Percentiles rank a stretch among this genome's conserved stretches.
phyloP scores from a whole-genome alignment of 2,888 invertebrate genomes.

The Pollenia angustigena region DNA sequence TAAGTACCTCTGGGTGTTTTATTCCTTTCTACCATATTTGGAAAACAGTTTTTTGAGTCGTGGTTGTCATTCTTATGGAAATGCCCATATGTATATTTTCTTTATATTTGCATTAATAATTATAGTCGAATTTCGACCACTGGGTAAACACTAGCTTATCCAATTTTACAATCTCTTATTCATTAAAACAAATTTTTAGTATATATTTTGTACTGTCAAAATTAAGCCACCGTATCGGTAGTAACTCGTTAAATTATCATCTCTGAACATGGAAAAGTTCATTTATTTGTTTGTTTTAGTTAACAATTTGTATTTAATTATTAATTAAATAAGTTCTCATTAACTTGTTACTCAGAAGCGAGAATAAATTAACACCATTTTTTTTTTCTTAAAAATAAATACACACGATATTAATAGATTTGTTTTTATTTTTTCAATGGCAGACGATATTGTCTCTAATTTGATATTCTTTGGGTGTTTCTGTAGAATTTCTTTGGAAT shows the following conservation, averaged over 20 bases:
- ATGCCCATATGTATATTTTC: too few relatives aligned
- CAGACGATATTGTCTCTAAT: conserved; percentile 40
- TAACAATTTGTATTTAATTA: conserved; percentile 46
- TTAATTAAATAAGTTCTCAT: conserved; percentile 39
- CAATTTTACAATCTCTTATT: too few relatives aligned
- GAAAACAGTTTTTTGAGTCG: too few relatives aligned
- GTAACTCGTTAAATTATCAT: neutral
- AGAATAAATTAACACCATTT: conserved; percentile 33
- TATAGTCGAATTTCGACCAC: too few relatives aligned
- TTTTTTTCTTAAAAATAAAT: neutral
- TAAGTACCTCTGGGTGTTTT: too few relatives aligned
- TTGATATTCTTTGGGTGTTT: conserved; percentile 59
- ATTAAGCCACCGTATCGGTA: conserved; percentile 20
- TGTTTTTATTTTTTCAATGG: conserved; percentile 39
- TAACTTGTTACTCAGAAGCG: conserved; percentile 33
- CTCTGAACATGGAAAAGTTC: neutral
- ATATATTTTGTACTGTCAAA: conserved; percentile 17
- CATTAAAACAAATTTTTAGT: neutral
- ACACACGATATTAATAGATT: neutral
- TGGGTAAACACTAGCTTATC: too few relatives aligned
- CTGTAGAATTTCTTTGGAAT: conserved; percentile 46
- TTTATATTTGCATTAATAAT: too few relatives aligned
- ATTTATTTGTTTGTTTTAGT: neutral
- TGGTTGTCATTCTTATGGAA: too few relatives aligned
- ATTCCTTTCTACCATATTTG: too few relatives aligned